Evolutionary conservation across 2,113 vertebrate genomes (phyloP).

Genomic region (Cygnus atratus): DNA sequence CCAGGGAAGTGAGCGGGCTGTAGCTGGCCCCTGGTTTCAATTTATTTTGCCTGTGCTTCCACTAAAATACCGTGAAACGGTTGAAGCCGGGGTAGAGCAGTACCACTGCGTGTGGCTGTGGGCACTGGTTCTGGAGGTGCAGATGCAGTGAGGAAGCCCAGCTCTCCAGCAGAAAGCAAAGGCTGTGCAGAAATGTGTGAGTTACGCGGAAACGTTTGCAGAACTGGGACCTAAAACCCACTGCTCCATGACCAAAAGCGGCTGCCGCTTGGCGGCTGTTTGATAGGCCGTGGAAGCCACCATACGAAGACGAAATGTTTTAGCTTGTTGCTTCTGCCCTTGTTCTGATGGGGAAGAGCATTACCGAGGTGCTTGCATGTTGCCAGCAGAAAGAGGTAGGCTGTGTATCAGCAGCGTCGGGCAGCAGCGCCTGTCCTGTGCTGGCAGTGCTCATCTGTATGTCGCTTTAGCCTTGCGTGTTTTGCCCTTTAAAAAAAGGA

Average conservation of each 20-base stretch:
- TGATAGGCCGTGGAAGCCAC: background rate
- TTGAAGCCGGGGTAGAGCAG: background rate
- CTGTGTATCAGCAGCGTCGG: rapidly evolving
- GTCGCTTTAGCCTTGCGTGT: background rate
- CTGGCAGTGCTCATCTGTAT: background rate
- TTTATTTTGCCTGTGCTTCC: rapidly evolving
- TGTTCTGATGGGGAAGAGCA: background rate
- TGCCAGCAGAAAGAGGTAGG: background rate
- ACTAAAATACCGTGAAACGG: rapidly evolving
- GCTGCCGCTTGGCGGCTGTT: no score
- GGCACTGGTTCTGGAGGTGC: background rate
- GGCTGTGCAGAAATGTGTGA: background rate
- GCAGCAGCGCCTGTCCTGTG: background rate
- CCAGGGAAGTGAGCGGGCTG: background rate
- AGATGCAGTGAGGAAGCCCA: background rate
- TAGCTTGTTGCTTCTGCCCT: background rate
- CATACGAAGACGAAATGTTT: background rate
- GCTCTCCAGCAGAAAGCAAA: background rate
- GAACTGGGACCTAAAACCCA: background rate
- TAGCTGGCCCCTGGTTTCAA: no score
- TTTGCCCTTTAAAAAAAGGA: background rate
- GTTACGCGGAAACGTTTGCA: background rate
- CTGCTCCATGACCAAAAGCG: no score
- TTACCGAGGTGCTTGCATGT: background rate
- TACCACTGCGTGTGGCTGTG: rapidly evolving